phyloP scores from a whole-genome alignment of 2,888 invertebrate species.

The Clostera curtula region DNA sequence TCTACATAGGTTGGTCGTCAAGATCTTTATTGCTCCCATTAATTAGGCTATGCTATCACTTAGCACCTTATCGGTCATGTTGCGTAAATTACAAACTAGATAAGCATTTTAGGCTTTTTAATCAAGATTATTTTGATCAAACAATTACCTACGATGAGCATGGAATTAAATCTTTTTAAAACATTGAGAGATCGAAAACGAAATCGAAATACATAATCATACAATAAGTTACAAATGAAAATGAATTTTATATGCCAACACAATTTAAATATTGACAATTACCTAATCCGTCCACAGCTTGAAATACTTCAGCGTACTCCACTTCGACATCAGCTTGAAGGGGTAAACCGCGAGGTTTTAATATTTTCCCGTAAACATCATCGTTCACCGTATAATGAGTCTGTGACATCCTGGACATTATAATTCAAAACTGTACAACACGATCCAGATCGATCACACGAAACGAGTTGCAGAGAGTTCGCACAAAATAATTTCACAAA shows the following conservation, averaged over 20 bases:
- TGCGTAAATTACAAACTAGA: conserved; percentile 21
- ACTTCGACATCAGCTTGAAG: conserved; percentile 37
- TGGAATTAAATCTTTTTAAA: too few relatives aligned
- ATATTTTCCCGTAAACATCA: conserved; percentile 63
- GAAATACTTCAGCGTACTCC: conserved; percentile 57
- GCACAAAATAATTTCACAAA: conserved; percentile 35
- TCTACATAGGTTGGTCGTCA: too few relatives aligned
- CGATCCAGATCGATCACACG: too few relatives aligned
- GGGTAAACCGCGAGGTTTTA: conserved; percentile 43
- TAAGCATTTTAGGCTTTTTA: conserved; percentile 24
- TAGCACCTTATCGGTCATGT: conserved; percentile 25
- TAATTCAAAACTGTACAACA: conserved; percentile 31
- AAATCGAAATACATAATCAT: not conserved
- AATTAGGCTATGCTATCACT: too few relatives aligned
- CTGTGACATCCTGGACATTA: conserved; percentile 38
- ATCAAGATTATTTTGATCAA: conserved; percentile 10
- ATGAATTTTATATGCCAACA: not conserved
- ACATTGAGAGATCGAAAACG: not conserved
- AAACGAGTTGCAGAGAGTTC: conserved; percentile 43
- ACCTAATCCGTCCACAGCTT: conserved; percentile 63
- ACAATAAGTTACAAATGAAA: not conserved
- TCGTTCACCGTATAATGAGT: conserved; percentile 64
- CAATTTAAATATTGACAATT: conserved; percentile 17
- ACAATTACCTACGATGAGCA: conserved; percentile 10
- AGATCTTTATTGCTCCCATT: too few relatives aligned